Evolutionary conservation across 2,113 vertebrate species (phyloP).

Genomic region (Neolamprologus hecqui): DNA sequence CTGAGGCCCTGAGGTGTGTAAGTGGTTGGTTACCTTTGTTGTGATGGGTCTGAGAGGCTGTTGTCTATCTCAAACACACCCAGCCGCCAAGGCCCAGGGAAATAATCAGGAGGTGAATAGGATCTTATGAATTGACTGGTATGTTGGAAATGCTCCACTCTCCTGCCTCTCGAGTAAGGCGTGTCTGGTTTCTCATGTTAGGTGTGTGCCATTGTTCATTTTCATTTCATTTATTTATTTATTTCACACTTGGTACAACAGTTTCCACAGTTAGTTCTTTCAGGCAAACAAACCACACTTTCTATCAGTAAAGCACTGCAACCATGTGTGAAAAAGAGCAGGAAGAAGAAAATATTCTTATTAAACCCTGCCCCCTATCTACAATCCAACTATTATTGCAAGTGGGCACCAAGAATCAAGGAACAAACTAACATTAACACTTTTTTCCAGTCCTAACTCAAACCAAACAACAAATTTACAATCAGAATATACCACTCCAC

Average conservation of each 20-base stretch:
- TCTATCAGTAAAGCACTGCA: background rate
- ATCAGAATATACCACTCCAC: background rate
- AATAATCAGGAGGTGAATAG: constrained; percentile 27
- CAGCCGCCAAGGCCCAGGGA: constrained; percentile 8
- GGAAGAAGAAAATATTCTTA: background rate
- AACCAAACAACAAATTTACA: background rate
- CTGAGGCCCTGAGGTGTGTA: constrained; percentile 41
- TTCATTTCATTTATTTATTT: background rate
- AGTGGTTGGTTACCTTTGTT: constrained; percentile 39
- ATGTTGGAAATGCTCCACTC: constrained; percentile 22
- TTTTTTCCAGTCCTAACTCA: background rate
- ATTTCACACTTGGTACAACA: background rate
- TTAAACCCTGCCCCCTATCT: background rate
- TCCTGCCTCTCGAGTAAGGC: constrained; percentile 21
- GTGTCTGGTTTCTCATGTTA: constrained; percentile 47
- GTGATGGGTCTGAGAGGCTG: constrained; percentile 22
- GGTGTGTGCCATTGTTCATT: background rate
- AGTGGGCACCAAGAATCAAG: background rate
- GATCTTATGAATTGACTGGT: constrained; percentile 24
- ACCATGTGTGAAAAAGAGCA: background rate
- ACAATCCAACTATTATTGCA: background rate
- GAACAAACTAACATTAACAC: background rate
- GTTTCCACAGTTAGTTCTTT: background rate
- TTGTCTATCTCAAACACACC: constrained; percentile 40
- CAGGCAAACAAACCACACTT: background rate